Evolutionary conservation across 2,113 vertebrate genomes (phyloP).

Genomic region (Nesospiza acunhae): DNA sequence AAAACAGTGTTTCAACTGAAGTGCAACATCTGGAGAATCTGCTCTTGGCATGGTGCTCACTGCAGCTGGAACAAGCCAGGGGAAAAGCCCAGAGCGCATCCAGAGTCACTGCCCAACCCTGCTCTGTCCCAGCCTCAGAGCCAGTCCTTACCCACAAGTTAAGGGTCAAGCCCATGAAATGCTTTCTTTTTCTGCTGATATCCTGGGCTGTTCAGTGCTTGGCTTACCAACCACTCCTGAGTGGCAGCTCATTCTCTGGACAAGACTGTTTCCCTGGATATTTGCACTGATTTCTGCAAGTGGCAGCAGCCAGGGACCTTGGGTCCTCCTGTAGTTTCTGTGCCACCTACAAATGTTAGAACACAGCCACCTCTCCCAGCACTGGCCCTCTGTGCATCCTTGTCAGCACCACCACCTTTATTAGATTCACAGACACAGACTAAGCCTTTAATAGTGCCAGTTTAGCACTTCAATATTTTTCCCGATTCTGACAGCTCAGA

Average conservation of each 20-base stretch:
- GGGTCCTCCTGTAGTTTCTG: background rate
- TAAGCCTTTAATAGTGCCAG: background rate
- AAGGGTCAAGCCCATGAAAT: background rate
- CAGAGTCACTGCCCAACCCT: background rate
- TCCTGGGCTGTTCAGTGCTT: background rate
- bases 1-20: background rate
- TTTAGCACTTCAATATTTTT: background rate
- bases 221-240: background rate
- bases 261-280: background rate
- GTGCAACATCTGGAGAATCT: background rate
- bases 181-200: background rate
- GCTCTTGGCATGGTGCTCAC: background rate
- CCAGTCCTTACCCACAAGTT: background rate
- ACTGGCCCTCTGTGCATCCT: background rate
- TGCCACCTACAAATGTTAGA: background rate
- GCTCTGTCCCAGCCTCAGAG: background rate
- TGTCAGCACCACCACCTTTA: background rate
- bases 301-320: background rate
- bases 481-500: background rate
- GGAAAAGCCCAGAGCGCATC: background rate
- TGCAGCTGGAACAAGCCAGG: background rate
- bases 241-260: background rate
- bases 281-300: background rate
- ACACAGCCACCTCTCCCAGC: background rate
- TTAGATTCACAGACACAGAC: accelerated